Base-by-base conservation (phyloP, 2,797 vertebrate species). In the Pogonophryne albipinna region DNA sequence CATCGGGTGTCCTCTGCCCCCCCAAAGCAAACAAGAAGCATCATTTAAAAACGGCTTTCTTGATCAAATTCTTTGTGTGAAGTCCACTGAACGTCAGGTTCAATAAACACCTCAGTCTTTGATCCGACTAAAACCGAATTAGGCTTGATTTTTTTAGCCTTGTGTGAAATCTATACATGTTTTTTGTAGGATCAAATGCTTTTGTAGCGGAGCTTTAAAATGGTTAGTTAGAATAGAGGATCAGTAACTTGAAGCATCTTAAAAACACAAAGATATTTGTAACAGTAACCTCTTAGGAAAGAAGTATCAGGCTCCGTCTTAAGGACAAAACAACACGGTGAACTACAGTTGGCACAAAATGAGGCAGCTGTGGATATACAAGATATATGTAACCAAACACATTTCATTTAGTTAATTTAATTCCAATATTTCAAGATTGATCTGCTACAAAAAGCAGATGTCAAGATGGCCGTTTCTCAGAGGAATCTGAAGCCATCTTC, bases 281-380 rank as follows among this genome's bases (percentile, higher is more conserved):
- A 77, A 78, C 79, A 71, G 71, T 10, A 20, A 55, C 65, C 52
- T 70, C 62, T 17, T 44, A 72, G 23, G 44, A 47, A 61, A 58
- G 59, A 74, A 49, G 20, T 20, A 42, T 38, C 47, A 13, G 57
- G 49, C 79, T 71, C 60, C 58, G 23, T 44, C 12, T 77, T 13
- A 10, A 62, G 14, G 16, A 49, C 19, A 41, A 63, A 62, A 45
- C 41, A 59, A 20, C 27, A 61, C 46, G 57, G 31, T 59, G 42
- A 80, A 76, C 19, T 57, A 10, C 27, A 75, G 31, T 74, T 80
- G 74, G 79, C 83, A 87, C 78, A 82, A 55, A 83, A 57, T 57
- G 45, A 80, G 62, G 74, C 76, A 78, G 61, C 51, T 71, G 67
- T 38, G 47, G 58, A 65, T 47, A 55, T 2, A 70, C 2, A 56